Evolutionary conservation across 2,797 vertebrate genomes (phyloP).

Genomic region (Spheniscus humboldti): DNA sequence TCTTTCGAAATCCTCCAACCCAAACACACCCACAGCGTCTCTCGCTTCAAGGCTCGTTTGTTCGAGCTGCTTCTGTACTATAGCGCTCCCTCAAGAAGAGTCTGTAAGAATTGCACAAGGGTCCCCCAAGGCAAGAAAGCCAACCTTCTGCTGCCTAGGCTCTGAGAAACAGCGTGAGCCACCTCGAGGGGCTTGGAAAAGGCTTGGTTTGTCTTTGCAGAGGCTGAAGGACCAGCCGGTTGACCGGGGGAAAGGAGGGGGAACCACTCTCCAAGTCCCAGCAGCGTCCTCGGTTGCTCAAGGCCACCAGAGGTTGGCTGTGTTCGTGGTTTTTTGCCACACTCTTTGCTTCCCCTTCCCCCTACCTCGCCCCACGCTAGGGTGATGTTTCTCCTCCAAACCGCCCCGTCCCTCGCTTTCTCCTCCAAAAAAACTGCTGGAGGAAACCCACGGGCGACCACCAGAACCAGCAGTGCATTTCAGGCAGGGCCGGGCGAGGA

Average conservation of each 20-base stretch:
- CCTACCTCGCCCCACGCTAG: background rate
- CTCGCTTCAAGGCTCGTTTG: conserved; percentile 20
- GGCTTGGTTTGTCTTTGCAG: background rate
- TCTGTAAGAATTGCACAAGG: background rate
- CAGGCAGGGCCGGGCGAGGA: background rate
- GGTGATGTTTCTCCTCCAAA: background rate
- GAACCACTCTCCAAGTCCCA: background rate
- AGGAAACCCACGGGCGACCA: background rate
- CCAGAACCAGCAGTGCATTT: background rate
- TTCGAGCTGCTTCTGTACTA: conserved; percentile 16
- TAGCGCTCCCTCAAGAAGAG: background rate
- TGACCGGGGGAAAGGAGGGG: background rate
- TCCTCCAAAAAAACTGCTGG: background rate
- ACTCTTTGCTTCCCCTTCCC: conserved; percentile 44
- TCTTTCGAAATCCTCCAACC: conserved; percentile 68
- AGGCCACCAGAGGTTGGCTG: conserved; percentile 39
- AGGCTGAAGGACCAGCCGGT: background rate
- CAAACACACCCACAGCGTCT: conserved; percentile 46
- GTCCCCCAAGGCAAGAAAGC: background rate
- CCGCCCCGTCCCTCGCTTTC: background rate
- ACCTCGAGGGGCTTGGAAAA: background rate
- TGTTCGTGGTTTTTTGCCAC: conserved; percentile 38
- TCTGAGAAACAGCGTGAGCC: background rate
- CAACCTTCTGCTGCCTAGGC: background rate
- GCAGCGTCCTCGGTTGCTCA: conserved; percentile 21